Evolutionary conservation across 1,140 invertebrate genomes (phyloP).

Genomic region (Brachystomella parvula): DNA sequence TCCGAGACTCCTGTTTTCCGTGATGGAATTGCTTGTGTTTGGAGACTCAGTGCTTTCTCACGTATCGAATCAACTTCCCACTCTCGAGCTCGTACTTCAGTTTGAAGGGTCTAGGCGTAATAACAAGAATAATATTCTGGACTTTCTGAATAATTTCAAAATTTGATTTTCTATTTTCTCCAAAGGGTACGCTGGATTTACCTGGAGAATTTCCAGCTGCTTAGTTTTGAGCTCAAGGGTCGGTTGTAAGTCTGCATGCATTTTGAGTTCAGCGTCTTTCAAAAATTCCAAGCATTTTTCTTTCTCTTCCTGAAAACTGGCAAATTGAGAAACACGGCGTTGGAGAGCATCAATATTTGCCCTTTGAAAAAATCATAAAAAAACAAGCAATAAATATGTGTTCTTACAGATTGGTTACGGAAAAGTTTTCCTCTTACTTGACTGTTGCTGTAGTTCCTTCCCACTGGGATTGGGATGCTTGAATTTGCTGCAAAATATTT

Average conservation of each 20-base stretch:
- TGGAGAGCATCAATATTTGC: conserved; percentile 68
- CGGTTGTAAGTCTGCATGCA: conserved; percentile 81
- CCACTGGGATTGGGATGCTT: conserved; percentile 82
- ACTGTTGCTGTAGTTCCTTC: conserved; percentile 68
- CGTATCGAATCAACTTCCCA: conserved; percentile 85
- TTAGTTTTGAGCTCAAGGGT: conserved; percentile 72
- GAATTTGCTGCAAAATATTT: conserved; percentile 74
- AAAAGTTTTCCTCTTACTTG: conserved; percentile 42
- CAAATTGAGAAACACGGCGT: conserved; percentile 78
- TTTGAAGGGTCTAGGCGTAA: conserved; percentile 58
- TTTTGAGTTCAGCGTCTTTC: conserved; percentile 72
- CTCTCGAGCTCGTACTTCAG: conserved; percentile 81
- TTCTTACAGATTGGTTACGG: background rate
- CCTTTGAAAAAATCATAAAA: conserved; percentile 27
- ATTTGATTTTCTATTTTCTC: too few species aligned
- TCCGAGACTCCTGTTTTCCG: conserved; percentile 46
- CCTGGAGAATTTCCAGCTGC: conserved; percentile 66
- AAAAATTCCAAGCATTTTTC: conserved; percentile 82
- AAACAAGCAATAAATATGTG: background rate
- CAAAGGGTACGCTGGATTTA: too few species aligned
- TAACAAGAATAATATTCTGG: background rate
- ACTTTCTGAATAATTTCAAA: background rate
- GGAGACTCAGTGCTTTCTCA: conserved; percentile 77
- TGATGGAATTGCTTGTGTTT: conserved; percentile 49
- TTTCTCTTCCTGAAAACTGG: conserved; percentile 78